Percentiles rank a stretch among this genome's conserved stretches.
Conservation (phyloP, 2,797 vertebrate species). For the Novumbra hubbsi region DNA sequence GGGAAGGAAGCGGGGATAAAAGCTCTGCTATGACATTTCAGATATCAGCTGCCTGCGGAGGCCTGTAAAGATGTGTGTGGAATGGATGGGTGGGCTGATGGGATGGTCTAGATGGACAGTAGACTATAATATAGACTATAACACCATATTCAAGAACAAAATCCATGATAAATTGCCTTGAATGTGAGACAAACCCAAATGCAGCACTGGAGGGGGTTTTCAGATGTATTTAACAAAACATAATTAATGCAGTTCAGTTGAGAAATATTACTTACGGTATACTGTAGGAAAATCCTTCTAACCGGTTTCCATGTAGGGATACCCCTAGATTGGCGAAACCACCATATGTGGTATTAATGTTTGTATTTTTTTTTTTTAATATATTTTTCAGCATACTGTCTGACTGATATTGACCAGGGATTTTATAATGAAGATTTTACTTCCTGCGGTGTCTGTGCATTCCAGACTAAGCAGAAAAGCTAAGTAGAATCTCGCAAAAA, state of each 20-base stretch:
- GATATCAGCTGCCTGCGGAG: slow-evolving; percentile 38
- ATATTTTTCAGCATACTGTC: no score
- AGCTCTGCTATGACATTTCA: slow-evolving; percentile 31
- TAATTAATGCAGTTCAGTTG: background rate
- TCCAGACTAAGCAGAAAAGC: background rate
- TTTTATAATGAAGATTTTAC: background rate
- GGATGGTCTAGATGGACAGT: no score
- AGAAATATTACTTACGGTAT: background rate
- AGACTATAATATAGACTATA: slow-evolving; percentile 53
- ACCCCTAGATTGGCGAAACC: background rate
- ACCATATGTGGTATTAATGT: no score
- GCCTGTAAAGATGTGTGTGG: slow-evolving; percentile 28
- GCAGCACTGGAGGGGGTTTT: slow-evolving; percentile 65
- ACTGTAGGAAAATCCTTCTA: background rate
- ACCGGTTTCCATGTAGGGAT: background rate
- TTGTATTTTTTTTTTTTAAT: no score
- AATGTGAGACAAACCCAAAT: slow-evolving; percentile 75
- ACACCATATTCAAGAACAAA: slow-evolving; percentile 48
- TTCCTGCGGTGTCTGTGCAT: background rate
- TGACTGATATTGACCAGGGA: background rate
- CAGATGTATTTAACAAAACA: background rate
- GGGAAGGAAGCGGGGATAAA: background rate
- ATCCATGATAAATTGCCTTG: slow-evolving; percentile 53
- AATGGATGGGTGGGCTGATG: background rate
- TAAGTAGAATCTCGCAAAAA: background rate